Evolutionary conservation across 2,888 invertebrate genomes (phyloP).

Genomic region (Hirtodrosophila alboralis): DNA sequence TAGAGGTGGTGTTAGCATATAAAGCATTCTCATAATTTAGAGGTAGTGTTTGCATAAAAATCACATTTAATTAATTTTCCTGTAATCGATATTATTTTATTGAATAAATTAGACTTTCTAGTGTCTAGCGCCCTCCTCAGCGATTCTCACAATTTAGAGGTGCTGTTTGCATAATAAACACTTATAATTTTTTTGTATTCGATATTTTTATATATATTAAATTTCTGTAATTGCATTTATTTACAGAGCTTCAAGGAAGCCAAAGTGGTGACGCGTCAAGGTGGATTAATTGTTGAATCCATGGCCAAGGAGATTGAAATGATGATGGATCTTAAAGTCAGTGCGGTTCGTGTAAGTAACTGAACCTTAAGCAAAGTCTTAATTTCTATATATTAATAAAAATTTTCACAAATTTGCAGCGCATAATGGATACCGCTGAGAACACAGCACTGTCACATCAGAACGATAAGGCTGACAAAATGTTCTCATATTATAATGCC

Average conservation of each 20-base stretch:
- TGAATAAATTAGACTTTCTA: too few relatives aligned
- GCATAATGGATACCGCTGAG: constrained; percentile 95
- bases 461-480: constrained; percentile 85
- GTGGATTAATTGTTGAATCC: constrained; percentile 90
- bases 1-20: too few relatives aligned
- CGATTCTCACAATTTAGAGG: too few relatives aligned
- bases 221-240: constrained; percentile 1
- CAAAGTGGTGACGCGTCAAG: constrained; percentile 90
- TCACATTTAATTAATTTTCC: too few relatives aligned
- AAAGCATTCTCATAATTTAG: too few relatives aligned
- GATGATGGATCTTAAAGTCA: constrained; percentile 95
- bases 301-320: constrained; percentile 93
- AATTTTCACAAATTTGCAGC: constrained; percentile 83
- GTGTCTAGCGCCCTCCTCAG: too few relatives aligned
- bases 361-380: too few relatives aligned
- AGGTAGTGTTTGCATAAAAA: too few relatives aligned
- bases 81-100: too few relatives aligned
- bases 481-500: constrained; percentile 89
- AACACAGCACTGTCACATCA: constrained; percentile 89
- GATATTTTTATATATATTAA: too few relatives aligned
- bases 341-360: constrained; percentile 90
- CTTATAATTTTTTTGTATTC: too few relatives aligned
- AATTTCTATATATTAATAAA: neutral
- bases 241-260: constrained; percentile 91
- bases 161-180: too few relatives aligned